Conservation (phyloP, 1,140 invertebrate genomes). For the Leptoteleia sp. region DNA sequence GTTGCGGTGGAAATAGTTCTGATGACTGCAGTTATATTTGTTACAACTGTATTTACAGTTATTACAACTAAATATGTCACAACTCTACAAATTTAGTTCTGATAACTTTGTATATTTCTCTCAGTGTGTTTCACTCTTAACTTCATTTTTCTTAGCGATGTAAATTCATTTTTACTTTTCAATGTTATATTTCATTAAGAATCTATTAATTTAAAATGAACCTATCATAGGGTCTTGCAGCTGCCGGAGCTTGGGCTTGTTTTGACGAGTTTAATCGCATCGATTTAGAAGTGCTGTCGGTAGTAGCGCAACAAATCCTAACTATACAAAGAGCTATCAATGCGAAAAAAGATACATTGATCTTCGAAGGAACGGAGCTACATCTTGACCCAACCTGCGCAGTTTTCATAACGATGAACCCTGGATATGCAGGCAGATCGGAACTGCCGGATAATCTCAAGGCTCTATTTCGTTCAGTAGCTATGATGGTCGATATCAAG, state of each 20-base stretch:
- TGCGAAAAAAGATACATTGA: constrained; percentile 86
- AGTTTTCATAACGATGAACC: constrained; percentile 98
- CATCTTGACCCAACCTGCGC: constrained; percentile 94
- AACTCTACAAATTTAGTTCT: no score
- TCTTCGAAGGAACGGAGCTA: constrained; percentile 95
- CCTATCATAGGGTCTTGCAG: constrained; percentile 88
- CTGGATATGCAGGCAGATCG: constrained; percentile 94
- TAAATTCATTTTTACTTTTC: no score
- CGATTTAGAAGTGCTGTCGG: constrained; percentile 93
- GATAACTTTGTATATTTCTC: no score
- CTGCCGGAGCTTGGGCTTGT: constrained; percentile 97
- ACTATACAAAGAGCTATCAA: constrained; percentile 90
- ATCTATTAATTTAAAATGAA: background rate
- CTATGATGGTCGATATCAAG: constrained; percentile 91
- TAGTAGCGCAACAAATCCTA: constrained; percentile 93
- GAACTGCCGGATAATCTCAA: constrained; percentile 97
- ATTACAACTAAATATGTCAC: no score
- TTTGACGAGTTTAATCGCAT: constrained; percentile 97
- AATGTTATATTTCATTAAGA: no score
- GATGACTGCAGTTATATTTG: no score
- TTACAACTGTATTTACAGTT: no score
- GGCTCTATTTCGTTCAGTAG: constrained; percentile 95
- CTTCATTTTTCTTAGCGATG: no score
- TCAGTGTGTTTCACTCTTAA: no score
- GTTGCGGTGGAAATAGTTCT: no score